phyloP scores from a whole-genome alignment of 2,888 invertebrate genomes.

The Drosophila birchii region DNA sequence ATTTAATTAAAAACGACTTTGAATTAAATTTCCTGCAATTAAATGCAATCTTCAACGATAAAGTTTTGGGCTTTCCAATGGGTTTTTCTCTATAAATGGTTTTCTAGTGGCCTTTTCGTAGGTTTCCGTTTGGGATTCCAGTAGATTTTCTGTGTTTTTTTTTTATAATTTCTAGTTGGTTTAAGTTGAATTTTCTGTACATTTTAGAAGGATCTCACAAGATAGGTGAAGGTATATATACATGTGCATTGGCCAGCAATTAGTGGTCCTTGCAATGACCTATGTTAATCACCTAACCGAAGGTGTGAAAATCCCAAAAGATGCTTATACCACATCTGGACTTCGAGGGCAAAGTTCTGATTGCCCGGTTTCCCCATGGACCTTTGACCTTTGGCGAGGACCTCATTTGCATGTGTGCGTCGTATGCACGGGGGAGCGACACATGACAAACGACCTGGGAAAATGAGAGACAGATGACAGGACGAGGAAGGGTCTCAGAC shows the following conservation, averaged over 20 bases:
- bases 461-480: constrained; percentile 42
- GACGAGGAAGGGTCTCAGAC: constrained; percentile 15
- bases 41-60: no score
- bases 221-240: not conserved
- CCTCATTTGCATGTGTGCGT: constrained; percentile 21
- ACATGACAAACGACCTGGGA: constrained; percentile 55
- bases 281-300: not conserved
- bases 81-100: no score
- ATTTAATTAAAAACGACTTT: no score
- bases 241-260: not conserved
- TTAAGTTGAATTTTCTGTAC: no score
- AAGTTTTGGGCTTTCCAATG: no score
- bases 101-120: no score
- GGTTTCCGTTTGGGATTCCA: no score
- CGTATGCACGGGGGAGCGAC: constrained; percentile 1
- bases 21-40: no score
- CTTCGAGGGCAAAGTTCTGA: not conserved
- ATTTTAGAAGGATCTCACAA: not conserved
- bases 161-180: no score
- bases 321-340: not conserved
- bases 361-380: constrained; percentile 8
- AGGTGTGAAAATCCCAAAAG: not conserved
- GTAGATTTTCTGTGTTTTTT: no score
- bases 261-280: not conserved
- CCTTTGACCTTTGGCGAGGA: constrained; percentile 50